Base-by-base conservation (phyloP, 2,797 vertebrate genomes). In the Clarias platycephalus region DNA sequence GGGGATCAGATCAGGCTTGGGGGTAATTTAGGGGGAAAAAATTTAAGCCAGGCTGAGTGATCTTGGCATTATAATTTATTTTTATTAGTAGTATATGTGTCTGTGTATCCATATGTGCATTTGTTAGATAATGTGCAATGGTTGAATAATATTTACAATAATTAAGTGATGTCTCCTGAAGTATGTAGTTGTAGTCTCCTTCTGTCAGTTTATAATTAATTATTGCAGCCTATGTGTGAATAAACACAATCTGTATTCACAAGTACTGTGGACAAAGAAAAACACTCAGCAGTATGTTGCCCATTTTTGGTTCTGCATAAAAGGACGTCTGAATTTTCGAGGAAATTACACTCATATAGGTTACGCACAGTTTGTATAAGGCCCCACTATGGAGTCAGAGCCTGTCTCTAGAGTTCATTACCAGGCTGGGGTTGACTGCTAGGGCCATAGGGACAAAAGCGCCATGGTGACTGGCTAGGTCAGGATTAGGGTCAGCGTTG, bases 281-380 rank as follows among this genome's bases (percentile, higher is more conserved):
- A 71, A 16, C 55, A 44, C 58, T 81, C 64, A 84, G 66, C 31
- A 53, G 55, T 68, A 28, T 75, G 78, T 84, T 79, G 86, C 77
- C 62, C 75, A 0, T 86, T 87, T 85, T 90, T 87, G 84, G 87
- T 88, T 53, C 84, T 83, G 92, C 93, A 94, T 94, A 93, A 95
- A 96, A 95, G 92, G 84, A 94, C 92, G 92, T 92, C 91, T 86
- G 90, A 94, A 95, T 96, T 97, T 95, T 95, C 96, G 90, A 96
- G 95, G 95, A 97, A 97, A 97, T 96, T 93, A 91, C 92, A 93
- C 92, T 95, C 93, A 91, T 95, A 94, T 94, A 67, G 44, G 40
- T 80, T 80, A 80, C 78, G 96, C 93, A 92, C 93, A 86, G 91
- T 89, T 92, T 92, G 92, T 87, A 89, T 92, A 91, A 91, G 93